A percentile compares a stretch with the other conserved stretches of the same genome.
These are phyloP conservation scores for Gavialis gangeticus DNA, from an alignment of 2,113 vertebrate species.

Conservation along the genomic window DNA sequence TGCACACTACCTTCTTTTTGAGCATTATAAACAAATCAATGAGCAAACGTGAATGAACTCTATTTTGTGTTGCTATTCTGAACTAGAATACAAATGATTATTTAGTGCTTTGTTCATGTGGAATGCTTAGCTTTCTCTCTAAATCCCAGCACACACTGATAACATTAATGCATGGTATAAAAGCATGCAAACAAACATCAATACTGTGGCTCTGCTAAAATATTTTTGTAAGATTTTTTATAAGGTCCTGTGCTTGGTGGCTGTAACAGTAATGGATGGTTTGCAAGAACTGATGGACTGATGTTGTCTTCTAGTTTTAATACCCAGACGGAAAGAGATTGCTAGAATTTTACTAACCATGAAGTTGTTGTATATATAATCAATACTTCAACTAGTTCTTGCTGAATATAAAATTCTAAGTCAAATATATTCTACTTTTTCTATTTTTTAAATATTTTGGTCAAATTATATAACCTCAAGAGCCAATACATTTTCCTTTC, in stretches of 20 bases:
- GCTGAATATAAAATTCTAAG: background rate
- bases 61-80: constrained; percentile 16
- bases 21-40: background rate
- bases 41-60: constrained; percentile 28
- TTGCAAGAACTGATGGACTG: background rate
- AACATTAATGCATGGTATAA: constrained; percentile 14
- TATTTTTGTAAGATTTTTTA: background rate
- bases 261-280: background rate
- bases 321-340: background rate
- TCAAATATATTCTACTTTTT: background rate
- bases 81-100: constrained; percentile 4
- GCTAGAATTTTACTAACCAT: constrained; percentile 16
- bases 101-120: constrained; percentile 6
- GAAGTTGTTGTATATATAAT: constrained; percentile 11
- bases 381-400: background rate
- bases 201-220: constrained; percentile 6
- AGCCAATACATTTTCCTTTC: background rate
- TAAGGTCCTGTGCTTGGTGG: background rate
- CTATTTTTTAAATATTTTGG: background rate
- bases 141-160: background rate
- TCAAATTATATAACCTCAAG: background rate
- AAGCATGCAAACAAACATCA: background rate
- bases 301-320: background rate
- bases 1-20: constrained; percentile 4
- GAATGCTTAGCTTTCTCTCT: background rate